phyloP scores from a whole-genome alignment of 1,140 invertebrate genomes.

The Pseudoatta argentina region DNA sequence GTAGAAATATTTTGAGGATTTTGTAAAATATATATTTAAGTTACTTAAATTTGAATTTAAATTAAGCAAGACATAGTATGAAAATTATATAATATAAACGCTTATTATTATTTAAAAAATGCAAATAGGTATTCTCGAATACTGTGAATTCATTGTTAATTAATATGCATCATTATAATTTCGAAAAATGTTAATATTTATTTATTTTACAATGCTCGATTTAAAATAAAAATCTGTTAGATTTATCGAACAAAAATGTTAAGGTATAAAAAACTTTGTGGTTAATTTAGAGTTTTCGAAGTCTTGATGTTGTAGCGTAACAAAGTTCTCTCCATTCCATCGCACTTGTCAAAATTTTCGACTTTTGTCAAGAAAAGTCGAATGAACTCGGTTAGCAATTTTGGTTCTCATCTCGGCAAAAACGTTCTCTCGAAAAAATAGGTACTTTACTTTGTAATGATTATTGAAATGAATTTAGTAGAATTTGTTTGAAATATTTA shows the following conservation, averaged over 20 bases:
- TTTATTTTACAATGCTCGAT: not conserved
- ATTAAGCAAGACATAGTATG: no score
- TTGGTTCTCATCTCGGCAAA: not conserved
- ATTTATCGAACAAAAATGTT: not conserved
- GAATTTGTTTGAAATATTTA: not conserved
- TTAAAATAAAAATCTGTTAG: not conserved
- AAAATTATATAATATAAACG: not conserved
- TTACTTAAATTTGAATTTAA: no score
- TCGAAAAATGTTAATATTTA: slow-evolving; percentile 5
- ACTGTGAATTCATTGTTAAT: slow-evolving; percentile 21
- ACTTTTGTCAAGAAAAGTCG: slow-evolving; percentile 19
- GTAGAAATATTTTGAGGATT: no score
- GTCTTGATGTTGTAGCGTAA: slow-evolving; percentile 13
- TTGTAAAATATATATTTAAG: no score
- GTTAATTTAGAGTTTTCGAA: slow-evolving; percentile 22
- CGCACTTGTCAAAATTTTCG: slow-evolving; percentile 54
- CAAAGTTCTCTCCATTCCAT: slow-evolving; percentile 40
- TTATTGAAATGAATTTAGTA: slow-evolving; percentile 20
- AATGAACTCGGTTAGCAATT: slow-evolving; percentile 54
- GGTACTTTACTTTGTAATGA: not conserved
- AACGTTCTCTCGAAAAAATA: not conserved
- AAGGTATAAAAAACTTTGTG: slow-evolving; percentile 2
- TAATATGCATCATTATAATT: not conserved
- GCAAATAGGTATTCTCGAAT: not conserved
- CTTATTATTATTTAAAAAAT: not conserved